Evolutionary conservation across 2,888 invertebrate species (phyloP).

Genomic region (Darwinula stevensoni): DNA sequence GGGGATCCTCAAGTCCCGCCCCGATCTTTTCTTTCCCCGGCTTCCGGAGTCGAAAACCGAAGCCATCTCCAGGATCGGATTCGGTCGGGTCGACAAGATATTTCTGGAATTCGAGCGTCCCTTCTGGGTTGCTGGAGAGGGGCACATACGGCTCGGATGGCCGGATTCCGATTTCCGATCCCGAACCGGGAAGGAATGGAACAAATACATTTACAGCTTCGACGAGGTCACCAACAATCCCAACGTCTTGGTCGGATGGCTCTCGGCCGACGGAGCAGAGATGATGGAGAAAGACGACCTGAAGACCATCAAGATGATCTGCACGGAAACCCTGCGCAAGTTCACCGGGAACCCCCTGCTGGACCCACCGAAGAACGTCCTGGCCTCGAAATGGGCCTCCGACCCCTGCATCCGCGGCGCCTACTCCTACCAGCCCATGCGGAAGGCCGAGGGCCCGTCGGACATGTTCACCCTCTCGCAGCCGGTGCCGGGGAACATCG

Average conservation of each 20-base stretch:
- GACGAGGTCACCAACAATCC: slow-evolving; percentile 23
- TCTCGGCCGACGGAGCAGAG: slow-evolving; percentile 28
- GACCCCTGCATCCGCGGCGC: too few species aligned
- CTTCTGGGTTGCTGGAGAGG: slow-evolving; percentile 12
- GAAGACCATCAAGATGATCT: slow-evolving; percentile 19
- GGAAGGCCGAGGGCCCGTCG: too few species aligned
- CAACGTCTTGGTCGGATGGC: slow-evolving; percentile 29
- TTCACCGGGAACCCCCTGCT: too few species aligned
- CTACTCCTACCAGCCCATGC: too few species aligned
- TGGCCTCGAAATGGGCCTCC: too few species aligned
- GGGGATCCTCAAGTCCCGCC: slow-evolving; percentile 15
- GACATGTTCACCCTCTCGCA: too few species aligned
- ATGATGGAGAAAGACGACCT: slow-evolving; percentile 24
- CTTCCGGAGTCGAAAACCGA: too few species aligned
- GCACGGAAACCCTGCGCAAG: slow-evolving; percentile 22
- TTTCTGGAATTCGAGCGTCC: slow-evolving; percentile 14
- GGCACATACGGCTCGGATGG: slow-evolving; percentile 8
- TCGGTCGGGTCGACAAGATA: slow-evolving; percentile 15
- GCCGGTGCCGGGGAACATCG: too few species aligned
- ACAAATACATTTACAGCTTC: slow-evolving; percentile 28
- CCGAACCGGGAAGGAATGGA: slow-evolving; percentile 20
- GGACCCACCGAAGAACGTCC: too few species aligned
- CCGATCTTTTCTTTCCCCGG: slow-evolving; percentile 14
- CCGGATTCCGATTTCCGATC: slow-evolving; percentile 8
- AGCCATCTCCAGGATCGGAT: slow-evolving; percentile 11